These are phyloP conservation scores for Folsomia manolachei DNA, from an alignment of 2,888 invertebrate species.

Conservation along the genomic window DNA sequence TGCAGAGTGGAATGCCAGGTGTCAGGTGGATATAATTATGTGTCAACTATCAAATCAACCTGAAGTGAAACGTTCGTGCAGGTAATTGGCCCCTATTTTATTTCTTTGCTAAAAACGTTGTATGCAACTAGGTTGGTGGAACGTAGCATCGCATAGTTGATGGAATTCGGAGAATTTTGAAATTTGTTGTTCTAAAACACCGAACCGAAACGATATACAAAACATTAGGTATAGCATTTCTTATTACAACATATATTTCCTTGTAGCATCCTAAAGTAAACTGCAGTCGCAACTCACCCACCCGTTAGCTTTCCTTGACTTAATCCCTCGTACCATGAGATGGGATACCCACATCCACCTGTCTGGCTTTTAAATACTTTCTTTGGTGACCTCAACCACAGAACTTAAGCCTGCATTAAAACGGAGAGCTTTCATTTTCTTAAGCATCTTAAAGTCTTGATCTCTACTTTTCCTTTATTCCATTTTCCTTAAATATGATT, in stretches of 20 bases:
- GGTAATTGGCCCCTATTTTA: background rate
- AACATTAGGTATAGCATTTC: too few relatives aligned
- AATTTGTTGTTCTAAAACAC: too few relatives aligned
- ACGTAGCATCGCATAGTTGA: too few relatives aligned
- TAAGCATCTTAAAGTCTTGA: background rate
- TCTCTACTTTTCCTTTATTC: background rate
- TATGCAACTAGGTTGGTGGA: background rate
- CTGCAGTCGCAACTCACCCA: too few relatives aligned
- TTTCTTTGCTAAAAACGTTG: background rate
- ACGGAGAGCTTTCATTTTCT: background rate
- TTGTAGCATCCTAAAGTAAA: too few relatives aligned
- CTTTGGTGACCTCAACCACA: too few relatives aligned
- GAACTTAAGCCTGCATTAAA: background rate
- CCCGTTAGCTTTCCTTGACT: too few relatives aligned
- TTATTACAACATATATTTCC: too few relatives aligned
- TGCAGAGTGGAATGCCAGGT: background rate
- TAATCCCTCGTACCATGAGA: too few relatives aligned
- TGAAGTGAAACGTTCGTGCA: background rate
- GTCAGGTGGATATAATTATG: background rate
- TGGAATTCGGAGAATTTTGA: too few relatives aligned
- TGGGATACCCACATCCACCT: background rate
- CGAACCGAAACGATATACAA: too few relatives aligned
- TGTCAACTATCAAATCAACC: background rate
- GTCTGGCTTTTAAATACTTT: background rate
- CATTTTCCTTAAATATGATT: background rate